Evolutionary conservation across 2,797 vertebrate species (phyloP), one percentile per base, ranked within the genome.

Genomic region (Mycteria americana): DNA sequence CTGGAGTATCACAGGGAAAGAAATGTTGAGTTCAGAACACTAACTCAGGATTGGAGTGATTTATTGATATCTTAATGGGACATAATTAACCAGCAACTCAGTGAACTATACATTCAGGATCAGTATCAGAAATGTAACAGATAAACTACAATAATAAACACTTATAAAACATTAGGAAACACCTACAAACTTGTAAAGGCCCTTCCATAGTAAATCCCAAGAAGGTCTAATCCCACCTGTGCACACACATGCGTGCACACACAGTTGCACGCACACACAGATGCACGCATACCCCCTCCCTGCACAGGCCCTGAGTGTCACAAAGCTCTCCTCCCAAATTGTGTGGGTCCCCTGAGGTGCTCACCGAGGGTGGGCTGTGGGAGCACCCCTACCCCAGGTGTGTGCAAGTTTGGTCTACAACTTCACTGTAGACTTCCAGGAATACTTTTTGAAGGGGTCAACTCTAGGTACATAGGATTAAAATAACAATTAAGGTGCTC

Each of bases 281-380:
- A 6, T 45, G 33, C 18, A 39, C 1, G 0, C 14, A 9, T 13
- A 7, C 5, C 3, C 6, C 6, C 0, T 2, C 11, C 35, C 27
- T 25, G 7, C 14, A 37, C 2, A 43, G 53, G 7, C 31, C 18
- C 22, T 12, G 8, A 5, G 11, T 24, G 24, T 10, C 18, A 69
- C 30, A 33, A 19, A 17, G 17, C 3, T 77, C 37, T 67, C 9
- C 14, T 59, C 18, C 25, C 2, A 18, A 56, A 9, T 7, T 7
- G 0, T 14, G 4, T n/a, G 18, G 5, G 33, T 59, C 11, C 16
- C 11, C 45, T 27, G 24, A 64, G 18, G 15, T 68, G 19, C 15
- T 75, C 39, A 54, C 18, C 7, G 31, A 35, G 11, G 7, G 2
- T 24, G 21, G 25, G 6, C 28, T 30, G 11, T 48, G 33, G 15